Conservation (phyloP, 2,888 invertebrate genomes). For the Timema cristinae region DNA sequence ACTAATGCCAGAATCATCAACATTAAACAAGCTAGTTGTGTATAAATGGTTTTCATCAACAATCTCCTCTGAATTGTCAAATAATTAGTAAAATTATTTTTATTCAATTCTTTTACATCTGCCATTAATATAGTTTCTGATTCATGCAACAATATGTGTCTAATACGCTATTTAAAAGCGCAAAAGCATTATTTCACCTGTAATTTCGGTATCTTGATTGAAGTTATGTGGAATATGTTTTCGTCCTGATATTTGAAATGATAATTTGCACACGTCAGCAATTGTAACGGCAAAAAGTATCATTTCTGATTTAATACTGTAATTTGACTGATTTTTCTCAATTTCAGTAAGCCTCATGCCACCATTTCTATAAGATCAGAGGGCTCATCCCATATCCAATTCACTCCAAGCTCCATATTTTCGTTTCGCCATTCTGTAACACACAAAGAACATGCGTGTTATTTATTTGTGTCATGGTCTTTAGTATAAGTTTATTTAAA, state of each 20-base stretch:
- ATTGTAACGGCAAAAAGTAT: not conserved
- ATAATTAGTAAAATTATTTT: not conserved
- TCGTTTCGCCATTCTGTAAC: conserved; percentile 6
- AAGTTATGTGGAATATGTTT: not conserved
- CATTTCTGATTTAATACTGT: not conserved
- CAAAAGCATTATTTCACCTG: not conserved
- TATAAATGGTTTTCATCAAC: not conserved
- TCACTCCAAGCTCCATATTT: conserved; percentile 8
- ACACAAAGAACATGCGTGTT: not conserved
- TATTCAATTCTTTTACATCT: not conserved
- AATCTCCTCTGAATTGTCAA: not conserved
- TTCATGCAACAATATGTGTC: not conserved
- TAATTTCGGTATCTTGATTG: not conserved
- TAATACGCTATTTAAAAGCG: not conserved
- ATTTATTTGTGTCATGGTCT: not conserved
- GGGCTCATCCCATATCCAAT: not conserved
- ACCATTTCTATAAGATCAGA: not conserved
- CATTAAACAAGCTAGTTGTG: not conserved
- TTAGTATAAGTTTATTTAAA: too few relatives aligned
- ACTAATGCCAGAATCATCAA: not conserved
- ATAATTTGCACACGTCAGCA: not conserved
- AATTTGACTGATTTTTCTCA: not conserved
- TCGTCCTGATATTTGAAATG: not conserved
- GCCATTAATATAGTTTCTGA: not conserved
- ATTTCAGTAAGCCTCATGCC: not conserved